Conservation (phyloP, 2,888 invertebrate species). For the Synergus laeviventris region DNA sequence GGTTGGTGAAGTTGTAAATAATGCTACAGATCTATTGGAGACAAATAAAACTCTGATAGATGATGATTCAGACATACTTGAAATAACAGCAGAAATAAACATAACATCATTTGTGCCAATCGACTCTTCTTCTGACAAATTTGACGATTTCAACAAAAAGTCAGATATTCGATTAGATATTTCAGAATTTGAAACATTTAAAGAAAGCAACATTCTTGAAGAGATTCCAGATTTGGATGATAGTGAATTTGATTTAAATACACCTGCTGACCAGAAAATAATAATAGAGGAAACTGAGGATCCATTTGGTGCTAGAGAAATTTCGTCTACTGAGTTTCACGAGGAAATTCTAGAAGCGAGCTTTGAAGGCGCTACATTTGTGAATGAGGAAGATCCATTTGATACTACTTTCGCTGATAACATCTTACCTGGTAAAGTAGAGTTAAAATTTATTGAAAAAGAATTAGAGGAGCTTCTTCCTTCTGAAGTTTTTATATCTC, state of each 20-base stretch:
- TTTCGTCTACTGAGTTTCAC: conserved; percentile 66
- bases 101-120: conserved; percentile 69
- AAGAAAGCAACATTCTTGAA: conserved; percentile 69
- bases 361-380: conserved; percentile 73
- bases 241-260: conserved; percentile 66
- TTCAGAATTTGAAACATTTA: conserved; percentile 78
- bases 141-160: not conserved
- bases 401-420: conserved; percentile 90
- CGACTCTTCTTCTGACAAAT: conserved; percentile 57
- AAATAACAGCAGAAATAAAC: conserved; percentile 84
- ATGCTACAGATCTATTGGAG: conserved; percentile 58
- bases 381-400: conserved; percentile 86
- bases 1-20: conserved; percentile 1
- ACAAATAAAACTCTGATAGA: conserved; percentile 83
- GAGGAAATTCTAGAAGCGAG: conserved; percentile 71
- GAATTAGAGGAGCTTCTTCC: conserved; percentile 79
- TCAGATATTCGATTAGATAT: conserved; percentile 66
- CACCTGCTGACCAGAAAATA: conserved; percentile 52
- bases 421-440: conserved; percentile 82
- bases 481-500: conserved; percentile 79
- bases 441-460: conserved; percentile 79
- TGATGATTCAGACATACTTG: conserved; percentile 83
- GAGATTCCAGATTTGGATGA: conserved; percentile 73
- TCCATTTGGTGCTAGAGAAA: conserved; percentile 77
- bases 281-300: conserved; percentile 71